These are phyloP conservation scores for Peromyscus attwateri DNA, from an alignment of 2,797 vertebrate species.

Conservation along the genomic window DNA sequence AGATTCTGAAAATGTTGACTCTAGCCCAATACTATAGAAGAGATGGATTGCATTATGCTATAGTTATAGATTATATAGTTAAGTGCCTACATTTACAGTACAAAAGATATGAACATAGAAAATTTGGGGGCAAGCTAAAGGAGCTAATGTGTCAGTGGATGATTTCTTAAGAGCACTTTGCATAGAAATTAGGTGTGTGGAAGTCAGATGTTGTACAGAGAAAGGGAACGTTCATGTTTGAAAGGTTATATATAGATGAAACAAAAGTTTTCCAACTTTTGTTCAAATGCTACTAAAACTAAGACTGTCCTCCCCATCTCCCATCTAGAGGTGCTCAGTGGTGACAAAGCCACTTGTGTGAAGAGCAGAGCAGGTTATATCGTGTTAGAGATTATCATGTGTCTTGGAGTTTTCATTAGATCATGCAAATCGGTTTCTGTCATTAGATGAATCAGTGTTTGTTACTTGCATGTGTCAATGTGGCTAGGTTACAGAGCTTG, in stretches of 20 bases:
- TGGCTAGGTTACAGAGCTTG: background rate
- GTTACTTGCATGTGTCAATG: fast-evolving
- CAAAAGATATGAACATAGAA: background rate
- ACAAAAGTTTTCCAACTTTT: background rate
- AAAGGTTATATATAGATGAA: background rate
- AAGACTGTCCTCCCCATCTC: background rate
- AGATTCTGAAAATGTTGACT: background rate
- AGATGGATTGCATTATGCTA: background rate
- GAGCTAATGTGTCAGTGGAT: background rate
- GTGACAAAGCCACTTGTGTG: fast-evolving
- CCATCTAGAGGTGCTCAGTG: background rate
- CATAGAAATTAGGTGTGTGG: background rate
- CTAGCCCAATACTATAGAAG: background rate
- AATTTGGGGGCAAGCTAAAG: background rate
- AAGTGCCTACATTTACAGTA: background rate
- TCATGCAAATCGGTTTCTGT: background rate
- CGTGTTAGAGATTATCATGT: fast-evolving
- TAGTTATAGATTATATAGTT: background rate
- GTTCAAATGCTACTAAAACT: background rate
- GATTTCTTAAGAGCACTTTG: background rate
- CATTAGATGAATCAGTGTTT: fast-evolving
- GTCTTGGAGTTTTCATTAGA: background rate
- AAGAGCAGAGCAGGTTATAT: too few species aligned
- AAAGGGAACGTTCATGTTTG: background rate
- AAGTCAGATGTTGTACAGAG: background rate